Conservation (phyloP, 2,797 vertebrate genomes). For the Pteronotus mesoamericanus region DNA sequence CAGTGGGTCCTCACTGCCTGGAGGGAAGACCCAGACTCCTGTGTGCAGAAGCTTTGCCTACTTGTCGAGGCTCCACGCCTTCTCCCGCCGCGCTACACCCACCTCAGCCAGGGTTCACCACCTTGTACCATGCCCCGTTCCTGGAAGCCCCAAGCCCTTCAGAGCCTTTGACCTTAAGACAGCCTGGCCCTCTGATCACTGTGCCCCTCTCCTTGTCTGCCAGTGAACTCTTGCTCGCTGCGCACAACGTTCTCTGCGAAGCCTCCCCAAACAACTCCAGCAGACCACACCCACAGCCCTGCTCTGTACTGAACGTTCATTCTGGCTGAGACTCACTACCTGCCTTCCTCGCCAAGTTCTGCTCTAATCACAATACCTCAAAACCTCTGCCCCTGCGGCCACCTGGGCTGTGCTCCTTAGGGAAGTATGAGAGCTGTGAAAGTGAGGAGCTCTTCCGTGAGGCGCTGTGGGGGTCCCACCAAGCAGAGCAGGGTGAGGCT, state of each 20-base stretch:
- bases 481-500: background rate
- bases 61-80: background rate
- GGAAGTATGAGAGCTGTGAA: background rate
- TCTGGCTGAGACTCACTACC: background rate
- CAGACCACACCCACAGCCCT: background rate
- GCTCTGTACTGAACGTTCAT: background rate
- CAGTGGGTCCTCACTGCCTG: background rate
- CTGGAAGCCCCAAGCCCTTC: background rate
- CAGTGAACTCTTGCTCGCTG: background rate
- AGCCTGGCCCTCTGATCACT: accelerated
- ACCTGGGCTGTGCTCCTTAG: too few species aligned
- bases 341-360: background rate
- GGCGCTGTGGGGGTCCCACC: background rate
- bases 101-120: background rate
- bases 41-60: too few species aligned
- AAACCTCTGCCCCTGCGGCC: background rate
- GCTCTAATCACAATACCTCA: background rate
- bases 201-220: background rate
- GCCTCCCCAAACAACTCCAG: background rate
- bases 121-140: background rate
- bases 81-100: background rate
- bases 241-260: background rate
- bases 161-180: background rate
- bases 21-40: background rate
- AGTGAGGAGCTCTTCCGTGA: background rate